Evolutionary conservation across 2,888 invertebrate species (phyloP), one percentile per base, ranked within the genome.

Genomic region (Apotomis turbidana): DNA sequence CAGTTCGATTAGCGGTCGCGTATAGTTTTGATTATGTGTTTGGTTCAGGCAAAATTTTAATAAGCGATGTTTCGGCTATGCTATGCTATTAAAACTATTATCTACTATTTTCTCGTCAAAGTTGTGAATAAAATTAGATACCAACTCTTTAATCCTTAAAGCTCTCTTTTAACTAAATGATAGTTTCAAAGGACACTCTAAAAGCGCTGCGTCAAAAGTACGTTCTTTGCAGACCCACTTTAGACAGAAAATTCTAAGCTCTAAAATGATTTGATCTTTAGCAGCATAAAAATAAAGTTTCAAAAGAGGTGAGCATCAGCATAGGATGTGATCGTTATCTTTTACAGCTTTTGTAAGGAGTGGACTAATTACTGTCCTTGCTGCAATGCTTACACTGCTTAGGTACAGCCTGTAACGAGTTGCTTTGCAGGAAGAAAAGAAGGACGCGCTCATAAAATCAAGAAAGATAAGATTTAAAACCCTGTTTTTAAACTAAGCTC

Each of bases 291-390:
- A 27, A n/a, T 9, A 61, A 61, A 54, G 44, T 46, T 61, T 3
- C n/a, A 60, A 44, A 9, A 44, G 27, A 15, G 44, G 15, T n/a
- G 46, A 46, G 46, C 55, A 27, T 60, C 44, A 46, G 44, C 60
- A 27, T 66, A 13, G 44, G 5, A 69, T 13, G n/a, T 49, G 38
- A 49, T 61, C 54, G 54, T 68, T 54, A 61, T 61, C 36, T 46
- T 68, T 54, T 44, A 68, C 1, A 46, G 27, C 60, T 61, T 54
- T 68, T 68, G 5, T 54, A 61, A 67, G n/a, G 12, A 38, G 60
- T 54, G 52, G 41, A 61, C 44, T 68, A 54, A 61, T 60, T 68
- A 54, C 54, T 61, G 44, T 46, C n/a, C n/a, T 61, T 10, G 4
- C 54, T 9, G 54, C 44, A 54, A 54, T 67, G 27, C 27, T 27